Conservation (phyloP, 2,888 invertebrate genomes). For the Allacma fusca region DNA sequence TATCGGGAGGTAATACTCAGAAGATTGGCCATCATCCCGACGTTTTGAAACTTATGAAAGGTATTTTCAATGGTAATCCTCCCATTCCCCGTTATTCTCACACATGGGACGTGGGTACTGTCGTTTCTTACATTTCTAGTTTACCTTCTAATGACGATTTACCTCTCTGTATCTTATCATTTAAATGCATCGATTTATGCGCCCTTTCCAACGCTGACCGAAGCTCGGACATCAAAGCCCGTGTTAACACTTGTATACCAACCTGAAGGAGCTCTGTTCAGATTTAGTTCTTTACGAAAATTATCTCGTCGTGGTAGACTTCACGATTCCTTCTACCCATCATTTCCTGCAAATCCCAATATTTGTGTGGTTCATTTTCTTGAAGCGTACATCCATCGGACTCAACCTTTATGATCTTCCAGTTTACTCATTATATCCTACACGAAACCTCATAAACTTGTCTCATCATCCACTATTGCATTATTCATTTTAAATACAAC, state of each 20-base stretch:
- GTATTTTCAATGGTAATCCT: neutral
- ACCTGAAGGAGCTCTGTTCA: conserved; percentile 5
- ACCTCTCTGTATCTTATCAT: too few species aligned
- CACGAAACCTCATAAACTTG: neutral
- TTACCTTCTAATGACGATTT: too few species aligned
- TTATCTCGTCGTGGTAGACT: neutral
- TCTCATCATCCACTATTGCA: neutral
- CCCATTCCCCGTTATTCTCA: too few species aligned
- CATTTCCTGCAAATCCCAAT: neutral
- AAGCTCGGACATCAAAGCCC: neutral
- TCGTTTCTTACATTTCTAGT: too few species aligned
- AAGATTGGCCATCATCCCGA: neutral
- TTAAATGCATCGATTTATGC: too few species aligned
- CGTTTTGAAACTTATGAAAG: neutral
- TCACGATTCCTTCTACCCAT: neutral
- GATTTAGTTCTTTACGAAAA: too few species aligned
- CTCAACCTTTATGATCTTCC: neutral
- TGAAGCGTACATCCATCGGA: neutral
- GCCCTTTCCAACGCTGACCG: too few species aligned
- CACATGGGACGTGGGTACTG: too few species aligned
- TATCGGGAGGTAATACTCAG: neutral
- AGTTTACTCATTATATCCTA: neutral
- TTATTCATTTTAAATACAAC: too few species aligned
- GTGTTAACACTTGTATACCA: neutral
- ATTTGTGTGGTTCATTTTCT: neutral